Conservation (phyloP, 2,797 vertebrate genomes). For the Alca torda region DNA sequence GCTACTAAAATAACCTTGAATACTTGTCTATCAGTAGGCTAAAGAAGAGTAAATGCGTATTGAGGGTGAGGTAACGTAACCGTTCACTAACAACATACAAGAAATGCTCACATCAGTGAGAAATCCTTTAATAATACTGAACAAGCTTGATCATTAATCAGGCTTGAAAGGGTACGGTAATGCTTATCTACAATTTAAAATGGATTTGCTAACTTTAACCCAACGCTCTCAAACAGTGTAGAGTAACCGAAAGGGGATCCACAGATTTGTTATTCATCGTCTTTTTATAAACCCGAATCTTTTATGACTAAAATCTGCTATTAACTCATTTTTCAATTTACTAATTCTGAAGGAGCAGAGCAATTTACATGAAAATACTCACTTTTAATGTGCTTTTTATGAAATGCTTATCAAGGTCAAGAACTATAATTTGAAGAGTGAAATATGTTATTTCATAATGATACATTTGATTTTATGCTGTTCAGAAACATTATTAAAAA, state of each 20-base stretch:
- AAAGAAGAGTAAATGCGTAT: background rate
- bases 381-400: conserved; percentile 3
- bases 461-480: background rate
- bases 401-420: conserved; percentile 31
- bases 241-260: background rate
- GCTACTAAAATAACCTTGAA: background rate
- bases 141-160: background rate
- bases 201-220: background rate
- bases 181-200: background rate
- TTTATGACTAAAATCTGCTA: conserved; percentile 16
- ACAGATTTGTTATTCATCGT: background rate
- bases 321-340: conserved; percentile 29
- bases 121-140: background rate
- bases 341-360: background rate
- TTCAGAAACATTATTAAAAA: background rate
- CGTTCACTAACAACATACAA: background rate
- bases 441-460: background rate
- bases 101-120: background rate
- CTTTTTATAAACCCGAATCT: background rate
- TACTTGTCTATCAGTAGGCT: background rate
- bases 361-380: conserved; percentile 21
- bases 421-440: background rate
- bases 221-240: background rate
- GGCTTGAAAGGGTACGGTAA: background rate
- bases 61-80: background rate